Base-by-base conservation (phyloP, 2,113 vertebrate genomes). In the Rhabdomys dilectus region DNA sequence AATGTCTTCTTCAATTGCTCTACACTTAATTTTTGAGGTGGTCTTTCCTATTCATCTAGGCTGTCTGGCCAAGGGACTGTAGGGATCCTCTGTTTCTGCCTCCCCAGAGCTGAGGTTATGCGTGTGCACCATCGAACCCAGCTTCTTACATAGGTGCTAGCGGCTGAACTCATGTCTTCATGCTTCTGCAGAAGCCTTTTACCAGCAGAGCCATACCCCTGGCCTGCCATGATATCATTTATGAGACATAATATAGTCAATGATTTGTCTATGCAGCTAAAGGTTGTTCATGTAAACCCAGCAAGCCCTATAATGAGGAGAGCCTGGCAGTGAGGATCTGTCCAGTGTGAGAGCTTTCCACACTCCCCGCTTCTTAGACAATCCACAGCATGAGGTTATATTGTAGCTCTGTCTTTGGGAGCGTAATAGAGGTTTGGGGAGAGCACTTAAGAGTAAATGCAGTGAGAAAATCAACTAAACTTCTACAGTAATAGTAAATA, bases 401-500 rank as follows among this genome's bases (percentile, higher is more conserved):
- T 45, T 93, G 93, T 86, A 85, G 78, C 39, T 91, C 96, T 95
- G 64, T 82, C 92, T 53, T 90, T 91, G 75, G 81, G n/a, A 80
- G 60, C 91, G 86, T 82, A 95, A 95, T 53, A 76, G 93, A 70
- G 68, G 92, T 91, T 93, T 93, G 80, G 85, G 97, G 66, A 84
- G 97, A 92, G 91, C 73, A 58, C 42, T 66, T 93, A 97, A 89
- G 92, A 94, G 97, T 97, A 97, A 95, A 97, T n/a, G 53, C 42
- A 95, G 95, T 16, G 72, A 97, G 97, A 97, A 96, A 21, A n/a
- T 93, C 91, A 90, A 95, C 60, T 94, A 96, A 96, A 97, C 93
- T 39, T 94, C 56, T 91, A 31, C 0, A 91, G 81, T 96, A 97
- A 98, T 48, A 92, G 82, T 88, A 96, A 97, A 77, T 17, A 75